phyloP scores from a whole-genome alignment of 1,140 invertebrate genomes.

The Copidosoma floridanum region DNA sequence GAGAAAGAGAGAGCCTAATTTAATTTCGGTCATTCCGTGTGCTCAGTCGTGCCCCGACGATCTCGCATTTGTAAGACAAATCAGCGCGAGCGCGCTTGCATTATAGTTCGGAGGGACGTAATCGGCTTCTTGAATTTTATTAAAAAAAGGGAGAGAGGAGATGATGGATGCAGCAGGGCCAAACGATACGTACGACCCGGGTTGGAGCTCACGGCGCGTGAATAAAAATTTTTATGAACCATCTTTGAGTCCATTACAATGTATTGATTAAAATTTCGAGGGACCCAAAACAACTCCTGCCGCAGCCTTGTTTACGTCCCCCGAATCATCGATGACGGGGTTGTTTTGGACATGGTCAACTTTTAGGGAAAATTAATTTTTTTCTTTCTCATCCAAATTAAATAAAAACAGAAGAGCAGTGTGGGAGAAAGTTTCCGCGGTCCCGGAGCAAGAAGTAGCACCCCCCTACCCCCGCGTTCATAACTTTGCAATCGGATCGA shows the following conservation, averaged over 20 bases:
- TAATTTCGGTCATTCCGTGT: constrained; percentile 17
- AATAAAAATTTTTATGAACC: too few relatives aligned
- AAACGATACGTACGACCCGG: too few relatives aligned
- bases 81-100: constrained; percentile 25
- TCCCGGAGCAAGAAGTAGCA: constrained; percentile 1
- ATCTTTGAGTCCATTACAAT: too few relatives aligned
- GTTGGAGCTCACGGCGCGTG: background rate
- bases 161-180: constrained; percentile 39
- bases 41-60: background rate
- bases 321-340: too few relatives aligned
- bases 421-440: background rate
- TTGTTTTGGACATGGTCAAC: too few relatives aligned
- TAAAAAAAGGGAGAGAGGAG: constrained; percentile 45
- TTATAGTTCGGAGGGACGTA: constrained; percentile 7
- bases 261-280: too few relatives aligned
- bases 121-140: constrained; percentile 41
- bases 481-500: background rate
- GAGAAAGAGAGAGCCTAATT: background rate
- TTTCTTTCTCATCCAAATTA: too few relatives aligned
- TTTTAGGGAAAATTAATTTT: too few relatives aligned
- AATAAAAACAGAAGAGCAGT: too few relatives aligned
- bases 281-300: too few relatives aligned
- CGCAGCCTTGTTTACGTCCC: too few relatives aligned
- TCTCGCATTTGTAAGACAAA: constrained; percentile 24
- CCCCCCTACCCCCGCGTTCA: background rate